Evolutionary conservation across 2,113 vertebrate species (phyloP).

Genomic region (Pomatorhinus ruficollis): DNA sequence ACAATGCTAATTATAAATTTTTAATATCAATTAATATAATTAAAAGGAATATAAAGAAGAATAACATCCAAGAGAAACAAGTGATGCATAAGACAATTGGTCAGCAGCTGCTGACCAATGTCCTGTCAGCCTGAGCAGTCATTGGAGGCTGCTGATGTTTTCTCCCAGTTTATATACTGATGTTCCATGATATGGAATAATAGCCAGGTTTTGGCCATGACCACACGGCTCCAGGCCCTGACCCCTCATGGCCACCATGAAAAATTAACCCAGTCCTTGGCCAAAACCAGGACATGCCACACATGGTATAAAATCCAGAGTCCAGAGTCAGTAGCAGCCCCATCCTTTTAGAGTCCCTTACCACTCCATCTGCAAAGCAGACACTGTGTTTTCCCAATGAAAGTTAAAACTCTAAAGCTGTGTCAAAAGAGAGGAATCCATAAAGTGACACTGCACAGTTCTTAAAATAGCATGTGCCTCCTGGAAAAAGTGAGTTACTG

Average conservation of each 20-base stretch:
- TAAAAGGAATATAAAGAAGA: not conserved
- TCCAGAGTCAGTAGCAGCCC: not conserved
- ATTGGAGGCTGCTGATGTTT: not conserved
- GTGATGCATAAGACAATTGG: not conserved
- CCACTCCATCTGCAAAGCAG: not conserved
- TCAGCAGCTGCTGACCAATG: rapidly evolving
- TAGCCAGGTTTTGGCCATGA: not conserved
- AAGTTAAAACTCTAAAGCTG: not conserved
- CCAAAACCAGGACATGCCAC: not conserved
- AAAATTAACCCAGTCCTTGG: not conserved
- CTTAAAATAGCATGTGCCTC: not conserved
- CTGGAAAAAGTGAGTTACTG: not conserved
- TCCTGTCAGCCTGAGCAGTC: not conserved
- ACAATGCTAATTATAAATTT: not conserved
- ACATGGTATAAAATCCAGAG: not conserved
- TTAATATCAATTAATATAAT: not conserved
- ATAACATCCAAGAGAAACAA: not conserved
- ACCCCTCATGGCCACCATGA: too few species aligned
- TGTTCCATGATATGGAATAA: not conserved
- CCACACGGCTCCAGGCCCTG: rapidly evolving
- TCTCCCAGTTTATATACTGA: not conserved
- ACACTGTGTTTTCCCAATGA: not conserved
- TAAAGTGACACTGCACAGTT: not conserved
- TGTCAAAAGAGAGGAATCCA: not conserved
- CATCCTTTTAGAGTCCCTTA: not conserved